Conservation (phyloP, 2,888 invertebrate genomes). For the Pyrrhia umbra region DNA sequence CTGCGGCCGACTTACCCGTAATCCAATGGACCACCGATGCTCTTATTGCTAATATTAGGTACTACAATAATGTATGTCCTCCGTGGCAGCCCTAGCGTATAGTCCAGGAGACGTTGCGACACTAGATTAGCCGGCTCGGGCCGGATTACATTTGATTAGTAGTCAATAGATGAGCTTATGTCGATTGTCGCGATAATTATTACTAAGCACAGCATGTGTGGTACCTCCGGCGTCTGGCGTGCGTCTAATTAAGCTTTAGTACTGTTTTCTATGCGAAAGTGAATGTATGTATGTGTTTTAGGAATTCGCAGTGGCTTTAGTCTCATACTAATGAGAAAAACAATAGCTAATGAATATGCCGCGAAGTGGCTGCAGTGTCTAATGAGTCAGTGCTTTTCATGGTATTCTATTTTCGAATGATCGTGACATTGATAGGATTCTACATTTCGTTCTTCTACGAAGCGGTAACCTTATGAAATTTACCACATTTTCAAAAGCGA, state of each 20-base stretch:
- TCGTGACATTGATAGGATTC: background rate
- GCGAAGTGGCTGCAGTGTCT: background rate
- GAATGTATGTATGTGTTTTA: constrained; percentile 46
- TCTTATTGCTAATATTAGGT: background rate
- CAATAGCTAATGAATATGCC: constrained; percentile 7
- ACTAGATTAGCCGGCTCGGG: constrained; percentile 59
- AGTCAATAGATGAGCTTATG: constrained; percentile 69
- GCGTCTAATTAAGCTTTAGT: constrained; percentile 50
- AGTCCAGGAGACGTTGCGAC: constrained; percentile 60
- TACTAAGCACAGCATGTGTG: constrained; percentile 52
- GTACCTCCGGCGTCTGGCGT: constrained; percentile 56
- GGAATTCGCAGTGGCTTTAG: constrained; percentile 11
- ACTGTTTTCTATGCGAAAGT: constrained; percentile 56
- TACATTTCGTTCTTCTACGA: too few species aligned
- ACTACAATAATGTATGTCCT: background rate
- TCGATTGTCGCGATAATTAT: constrained; percentile 66
- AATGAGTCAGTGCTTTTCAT: background rate
- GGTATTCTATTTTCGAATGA: background rate
- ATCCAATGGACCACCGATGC: background rate
- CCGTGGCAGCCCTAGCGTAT: constrained; percentile 50
- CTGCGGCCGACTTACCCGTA: background rate
- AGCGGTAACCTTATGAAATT: too few species aligned
- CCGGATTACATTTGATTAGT: constrained; percentile 78
- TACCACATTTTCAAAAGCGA: too few species aligned
- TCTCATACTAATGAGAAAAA: constrained; percentile 31